Evolutionary conservation across 2,888 invertebrate genomes (phyloP).

Genomic region (Machimus atricapillus): DNA sequence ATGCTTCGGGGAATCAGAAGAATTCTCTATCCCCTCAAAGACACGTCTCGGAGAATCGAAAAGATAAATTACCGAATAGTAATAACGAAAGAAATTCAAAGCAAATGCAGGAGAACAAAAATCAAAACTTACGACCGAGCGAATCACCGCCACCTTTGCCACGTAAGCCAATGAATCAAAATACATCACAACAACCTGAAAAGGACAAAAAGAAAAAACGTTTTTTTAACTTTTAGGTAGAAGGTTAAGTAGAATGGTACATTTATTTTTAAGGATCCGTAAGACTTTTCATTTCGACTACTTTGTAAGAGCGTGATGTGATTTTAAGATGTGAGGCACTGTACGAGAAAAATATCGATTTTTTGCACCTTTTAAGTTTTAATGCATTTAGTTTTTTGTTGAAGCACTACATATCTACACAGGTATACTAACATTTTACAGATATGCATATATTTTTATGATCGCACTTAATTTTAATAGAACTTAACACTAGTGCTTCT

Average conservation of each 20-base stretch:
- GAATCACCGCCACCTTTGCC: constrained; percentile 54
- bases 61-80: background rate
- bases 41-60: background rate
- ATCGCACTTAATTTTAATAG: background rate
- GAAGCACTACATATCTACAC: background rate
- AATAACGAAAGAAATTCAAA: background rate
- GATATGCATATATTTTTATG: background rate
- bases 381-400: background rate
- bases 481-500: background rate
- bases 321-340: background rate
- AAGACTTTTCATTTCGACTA: constrained; percentile 12
- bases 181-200: constrained; percentile 46
- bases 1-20: background rate
- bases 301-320: constrained; percentile 2
- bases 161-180: constrained; percentile 48
- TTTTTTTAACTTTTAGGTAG: constrained; percentile 48
- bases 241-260: background rate
- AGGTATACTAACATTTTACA: background rate
- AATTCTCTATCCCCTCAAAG: background rate
- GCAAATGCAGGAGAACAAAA: background rate
- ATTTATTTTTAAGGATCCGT: background rate
- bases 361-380: background rate
- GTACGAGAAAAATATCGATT: background rate
- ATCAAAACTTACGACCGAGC: background rate
- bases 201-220: constrained; percentile 56